Evolutionary conservation across 2,797 vertebrate genomes (phyloP).

Genomic region (Pangasius djambal): DNA sequence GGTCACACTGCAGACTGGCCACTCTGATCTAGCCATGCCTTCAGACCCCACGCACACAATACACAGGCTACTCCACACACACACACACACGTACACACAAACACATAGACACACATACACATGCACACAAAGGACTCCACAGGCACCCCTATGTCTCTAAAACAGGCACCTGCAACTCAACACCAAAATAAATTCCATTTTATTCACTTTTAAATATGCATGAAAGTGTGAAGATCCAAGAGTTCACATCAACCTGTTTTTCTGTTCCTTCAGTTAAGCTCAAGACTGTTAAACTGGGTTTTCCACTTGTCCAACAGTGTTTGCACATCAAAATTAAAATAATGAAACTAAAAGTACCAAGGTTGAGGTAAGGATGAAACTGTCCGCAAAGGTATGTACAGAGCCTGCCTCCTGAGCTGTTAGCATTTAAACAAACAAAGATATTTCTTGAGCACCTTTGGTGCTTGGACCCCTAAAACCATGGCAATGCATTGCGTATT

Average conservation of each 20-base stretch:
- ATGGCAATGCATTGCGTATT: neutral
- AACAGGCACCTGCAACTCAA: neutral
- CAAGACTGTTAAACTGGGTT: conserved; percentile 24
- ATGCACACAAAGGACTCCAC: neutral
- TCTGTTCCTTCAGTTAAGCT: neutral
- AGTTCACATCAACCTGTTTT: neutral
- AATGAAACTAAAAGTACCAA: neutral
- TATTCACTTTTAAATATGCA: neutral
- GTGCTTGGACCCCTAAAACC: conserved; percentile 6
- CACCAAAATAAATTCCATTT: neutral
- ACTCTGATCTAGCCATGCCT: neutral
- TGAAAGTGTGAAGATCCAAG: neutral
- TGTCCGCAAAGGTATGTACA: neutral
- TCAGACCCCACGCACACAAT: neutral
- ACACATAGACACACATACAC: neutral
- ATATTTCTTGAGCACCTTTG: neutral
- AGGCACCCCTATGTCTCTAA: neutral
- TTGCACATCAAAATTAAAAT: neutral
- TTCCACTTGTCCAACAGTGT: conserved; percentile 7
- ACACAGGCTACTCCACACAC: neutral
- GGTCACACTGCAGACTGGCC: neutral
- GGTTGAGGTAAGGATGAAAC: neutral
- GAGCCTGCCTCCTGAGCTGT: neutral
- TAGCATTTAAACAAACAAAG: neutral
- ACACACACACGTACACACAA: neutral